Conservation (phyloP, 2,113 vertebrate species). For the Apteryx mantelli region DNA sequence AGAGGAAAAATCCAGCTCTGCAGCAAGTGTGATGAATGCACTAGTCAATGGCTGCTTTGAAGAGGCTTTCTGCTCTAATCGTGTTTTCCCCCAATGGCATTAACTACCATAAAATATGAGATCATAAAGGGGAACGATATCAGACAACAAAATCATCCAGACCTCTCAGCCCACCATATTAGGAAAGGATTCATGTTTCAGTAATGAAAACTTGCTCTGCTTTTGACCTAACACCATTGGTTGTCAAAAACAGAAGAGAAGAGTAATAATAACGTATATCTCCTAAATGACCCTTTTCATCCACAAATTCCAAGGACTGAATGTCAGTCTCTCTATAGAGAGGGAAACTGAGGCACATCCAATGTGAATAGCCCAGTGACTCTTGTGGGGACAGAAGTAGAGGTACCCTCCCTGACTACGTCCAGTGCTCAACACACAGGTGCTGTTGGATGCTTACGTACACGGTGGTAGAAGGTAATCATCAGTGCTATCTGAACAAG, state of each 20-base stretch:
- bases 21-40: constrained; percentile 44
- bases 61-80: constrained; percentile 70
- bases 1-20: constrained; percentile 51
- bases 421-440: not conserved
- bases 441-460: not conserved
- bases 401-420: not conserved
- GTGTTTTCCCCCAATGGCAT: constrained; percentile 59
- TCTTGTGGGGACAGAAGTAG: not conserved
- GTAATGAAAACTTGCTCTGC: constrained; percentile 54
- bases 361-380: not conserved
- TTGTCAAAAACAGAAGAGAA: not conserved
- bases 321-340: not conserved
- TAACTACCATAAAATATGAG: constrained; percentile 67
- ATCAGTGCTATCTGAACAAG: not conserved
- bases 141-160: constrained; percentile 59
- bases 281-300: not conserved
- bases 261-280: not conserved
- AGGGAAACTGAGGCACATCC: constrained; percentile 2
- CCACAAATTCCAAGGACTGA: not conserved
- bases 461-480: not conserved
- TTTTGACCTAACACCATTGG: constrained; percentile 29
- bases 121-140: constrained; percentile 64
- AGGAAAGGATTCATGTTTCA: constrained; percentile 54
- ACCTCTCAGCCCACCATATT: constrained; percentile 37
- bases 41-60: constrained; percentile 47